Conservation (phyloP, 1,140 invertebrate genomes). For the Wiebesia pumilae region DNA sequence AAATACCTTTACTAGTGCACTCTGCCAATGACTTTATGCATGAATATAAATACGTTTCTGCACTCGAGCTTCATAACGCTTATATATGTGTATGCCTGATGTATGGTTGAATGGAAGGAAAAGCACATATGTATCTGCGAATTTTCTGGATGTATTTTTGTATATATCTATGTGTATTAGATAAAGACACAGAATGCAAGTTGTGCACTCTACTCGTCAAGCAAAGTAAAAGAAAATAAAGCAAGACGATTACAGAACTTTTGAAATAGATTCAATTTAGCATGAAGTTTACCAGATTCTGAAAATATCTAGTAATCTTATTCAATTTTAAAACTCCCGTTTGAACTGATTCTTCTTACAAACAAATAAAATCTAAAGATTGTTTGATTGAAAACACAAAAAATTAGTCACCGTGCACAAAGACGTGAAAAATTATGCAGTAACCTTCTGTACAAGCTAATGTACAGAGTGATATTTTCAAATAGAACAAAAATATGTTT, state of each 20-base stretch:
- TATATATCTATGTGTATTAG: neutral
- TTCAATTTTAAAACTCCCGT: no score
- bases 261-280: neutral
- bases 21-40: constrained; percentile 25
- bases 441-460: neutral
- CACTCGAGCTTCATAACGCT: neutral
- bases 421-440: neutral
- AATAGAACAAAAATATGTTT: neutral
- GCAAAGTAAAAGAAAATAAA: neutral
- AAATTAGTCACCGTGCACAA: no score
- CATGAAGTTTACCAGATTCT: neutral
- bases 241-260: neutral
- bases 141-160: neutral
- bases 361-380: neutral
- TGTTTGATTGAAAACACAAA: neutral
- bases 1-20: constrained; percentile 8
- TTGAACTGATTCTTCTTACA: neutral
- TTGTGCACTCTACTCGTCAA: neutral
- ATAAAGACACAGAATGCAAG: neutral
- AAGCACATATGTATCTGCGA: neutral
- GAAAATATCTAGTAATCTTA: no score
- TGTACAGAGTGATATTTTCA: neutral
- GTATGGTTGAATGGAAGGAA: neutral
- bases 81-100: neutral
- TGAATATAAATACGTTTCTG: constrained; percentile 17